Conservation (phyloP, 2,888 invertebrate genomes). For the Amphipyra tragopoginis region DNA sequence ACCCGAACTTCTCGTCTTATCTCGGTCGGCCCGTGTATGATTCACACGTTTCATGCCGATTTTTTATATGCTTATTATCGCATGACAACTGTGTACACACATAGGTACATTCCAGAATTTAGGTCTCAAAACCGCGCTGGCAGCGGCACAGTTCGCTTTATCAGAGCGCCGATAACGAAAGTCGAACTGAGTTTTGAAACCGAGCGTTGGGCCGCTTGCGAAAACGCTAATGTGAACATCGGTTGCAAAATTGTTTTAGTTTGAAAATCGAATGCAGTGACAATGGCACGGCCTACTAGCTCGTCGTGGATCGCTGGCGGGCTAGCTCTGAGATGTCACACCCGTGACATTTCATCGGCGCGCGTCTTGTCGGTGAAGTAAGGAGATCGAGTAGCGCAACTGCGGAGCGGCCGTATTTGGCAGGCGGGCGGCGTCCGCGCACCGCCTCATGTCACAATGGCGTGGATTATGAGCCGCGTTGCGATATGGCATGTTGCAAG, state of each 20-base stretch:
- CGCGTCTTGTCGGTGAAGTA: constrained; percentile 66
- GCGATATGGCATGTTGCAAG: constrained; percentile 90
- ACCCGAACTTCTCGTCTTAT: constrained; percentile 53
- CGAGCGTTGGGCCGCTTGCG: constrained; percentile 89
- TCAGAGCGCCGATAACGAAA: constrained; percentile 88
- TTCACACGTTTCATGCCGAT: constrained; percentile 32
- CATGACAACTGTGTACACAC: constrained; percentile 47
- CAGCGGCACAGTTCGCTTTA: constrained; percentile 85
- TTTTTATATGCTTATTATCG: constrained; percentile 37
- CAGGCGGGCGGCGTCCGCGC: constrained; percentile 77
- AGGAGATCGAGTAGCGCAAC: constrained; percentile 82
- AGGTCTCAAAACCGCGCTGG: constrained; percentile 85
- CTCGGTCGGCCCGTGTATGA: constrained; percentile 14
- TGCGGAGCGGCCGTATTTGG: constrained; percentile 80
- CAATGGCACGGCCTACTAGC: constrained; percentile 66
- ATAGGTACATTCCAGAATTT: constrained; percentile 73
- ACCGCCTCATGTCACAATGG: constrained; percentile 84
- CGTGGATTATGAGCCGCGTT: constrained; percentile 87
- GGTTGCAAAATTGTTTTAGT: constrained; percentile 89
- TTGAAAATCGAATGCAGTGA: constrained; percentile 84
- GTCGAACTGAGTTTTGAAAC: constrained; percentile 88
- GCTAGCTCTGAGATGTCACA: constrained; percentile 54
- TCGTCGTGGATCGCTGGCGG: constrained; percentile 49
- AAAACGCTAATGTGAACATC: constrained; percentile 90
- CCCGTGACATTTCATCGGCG: constrained; percentile 66